phyloP scores from a whole-genome alignment of 2,113 vertebrate species.

The Nothoprocta pentlandii region DNA sequence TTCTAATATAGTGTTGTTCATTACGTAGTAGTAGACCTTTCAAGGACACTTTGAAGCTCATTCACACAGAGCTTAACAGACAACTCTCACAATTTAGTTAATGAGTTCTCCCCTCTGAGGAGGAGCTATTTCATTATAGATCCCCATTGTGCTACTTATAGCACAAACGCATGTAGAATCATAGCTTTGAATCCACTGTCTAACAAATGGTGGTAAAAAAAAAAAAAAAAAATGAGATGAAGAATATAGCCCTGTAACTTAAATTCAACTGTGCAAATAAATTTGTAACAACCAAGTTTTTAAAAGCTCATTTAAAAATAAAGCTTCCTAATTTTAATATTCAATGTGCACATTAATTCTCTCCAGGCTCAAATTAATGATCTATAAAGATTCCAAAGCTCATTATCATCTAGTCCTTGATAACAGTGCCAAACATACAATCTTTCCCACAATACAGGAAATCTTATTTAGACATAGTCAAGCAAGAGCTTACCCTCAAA shows the following conservation, averaged over 20 bases:
- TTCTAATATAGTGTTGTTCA: neutral
- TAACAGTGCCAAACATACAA: rapidly evolving
- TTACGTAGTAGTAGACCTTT: neutral
- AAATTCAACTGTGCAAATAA: neutral
- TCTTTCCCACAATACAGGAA: neutral
- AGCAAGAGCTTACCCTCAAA: neutral
- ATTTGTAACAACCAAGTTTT: neutral
- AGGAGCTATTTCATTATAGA: neutral
- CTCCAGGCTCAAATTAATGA: neutral
- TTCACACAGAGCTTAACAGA: neutral
- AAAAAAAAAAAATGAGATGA: neutral
- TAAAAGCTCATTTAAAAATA: neutral
- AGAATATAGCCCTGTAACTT: neutral
- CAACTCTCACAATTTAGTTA: neutral
- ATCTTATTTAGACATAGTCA: neutral
- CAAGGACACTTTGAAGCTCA: neutral
- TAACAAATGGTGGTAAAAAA: neutral
- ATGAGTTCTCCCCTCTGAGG: neutral
- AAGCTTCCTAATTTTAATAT: neutral
- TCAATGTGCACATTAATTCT: neutral
- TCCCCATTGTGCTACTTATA: neutral
- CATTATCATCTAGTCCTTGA: neutral
- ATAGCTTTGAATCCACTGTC: neutral
- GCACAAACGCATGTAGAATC: neutral
- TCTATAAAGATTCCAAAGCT: neutral